Percentiles rank a stretch among this genome's conserved stretches.
Evolutionary conservation across 2,888 invertebrate genomes (phyloP).

Genomic region (Drosophila quinaria): DNA sequence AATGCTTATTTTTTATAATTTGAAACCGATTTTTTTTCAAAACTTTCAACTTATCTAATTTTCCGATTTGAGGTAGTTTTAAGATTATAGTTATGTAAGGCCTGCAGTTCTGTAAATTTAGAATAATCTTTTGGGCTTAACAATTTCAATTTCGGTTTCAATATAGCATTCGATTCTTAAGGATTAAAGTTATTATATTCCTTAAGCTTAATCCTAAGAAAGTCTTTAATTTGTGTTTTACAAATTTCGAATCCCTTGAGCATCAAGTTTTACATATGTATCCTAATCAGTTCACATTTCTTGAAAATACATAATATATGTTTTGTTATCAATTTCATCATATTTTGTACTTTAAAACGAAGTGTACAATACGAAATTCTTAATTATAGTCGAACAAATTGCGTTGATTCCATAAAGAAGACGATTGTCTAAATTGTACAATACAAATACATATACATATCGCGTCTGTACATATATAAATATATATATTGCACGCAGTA

Average conservation of each 20-base stretch:
- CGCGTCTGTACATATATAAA: conserved; percentile 43
- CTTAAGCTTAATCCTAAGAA: conserved; percentile 38
- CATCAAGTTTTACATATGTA: conserved; percentile 46
- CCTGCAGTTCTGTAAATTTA: conserved; percentile 56
- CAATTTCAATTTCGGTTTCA: conserved; percentile 47
- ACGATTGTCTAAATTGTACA: conserved; percentile 56
- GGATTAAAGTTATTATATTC: conserved; percentile 1
- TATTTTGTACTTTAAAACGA: conserved; percentile 46
- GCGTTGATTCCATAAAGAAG: conserved; percentile 51
- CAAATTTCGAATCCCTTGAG: conserved; percentile 66
- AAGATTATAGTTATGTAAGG: conserved; percentile 58
- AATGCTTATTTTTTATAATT: conserved; percentile 34
- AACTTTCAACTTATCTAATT: conserved; percentile 36
- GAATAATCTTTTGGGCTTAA: conserved; percentile 31
- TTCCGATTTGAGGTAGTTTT: conserved; percentile 65
- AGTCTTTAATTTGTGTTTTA: conserved; percentile 41
- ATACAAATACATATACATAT: conserved; percentile 37
- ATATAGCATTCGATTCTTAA: conserved; percentile 27
- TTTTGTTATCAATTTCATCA: conserved; percentile 25
- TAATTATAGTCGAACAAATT: conserved; percentile 50
- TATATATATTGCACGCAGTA: conserved; percentile 54
- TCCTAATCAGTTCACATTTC: conserved; percentile 73
- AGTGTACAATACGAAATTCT: conserved; percentile 29
- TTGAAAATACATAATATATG: conserved; percentile 60
- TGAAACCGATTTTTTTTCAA: conserved; percentile 50